A percentile compares a stretch with the other conserved stretches of the same genome.
These are phyloP conservation scores for Anguilla marmorata DNA, from an alignment of 2,797 vertebrate genomes.

Conservation along the genomic window DNA sequence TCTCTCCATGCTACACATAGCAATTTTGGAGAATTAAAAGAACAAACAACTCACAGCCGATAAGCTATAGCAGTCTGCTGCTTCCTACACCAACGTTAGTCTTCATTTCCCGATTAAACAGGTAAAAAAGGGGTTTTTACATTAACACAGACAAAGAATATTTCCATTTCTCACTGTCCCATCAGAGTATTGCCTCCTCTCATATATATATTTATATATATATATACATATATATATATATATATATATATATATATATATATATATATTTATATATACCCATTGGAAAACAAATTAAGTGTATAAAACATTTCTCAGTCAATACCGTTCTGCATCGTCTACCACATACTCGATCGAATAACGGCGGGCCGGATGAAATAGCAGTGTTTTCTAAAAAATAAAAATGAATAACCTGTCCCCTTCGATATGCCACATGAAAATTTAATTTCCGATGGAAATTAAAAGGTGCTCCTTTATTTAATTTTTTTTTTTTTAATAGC, in stretches of 20 bases:
- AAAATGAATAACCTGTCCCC: slow-evolving; percentile 1
- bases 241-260: background rate
- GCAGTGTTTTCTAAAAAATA: background rate
- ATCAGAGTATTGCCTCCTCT: background rate
- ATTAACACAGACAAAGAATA: background rate
- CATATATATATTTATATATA: background rate
- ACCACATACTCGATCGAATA: background rate
- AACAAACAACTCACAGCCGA: slow-evolving; percentile 58
- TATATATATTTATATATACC: background rate
- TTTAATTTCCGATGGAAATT: background rate
- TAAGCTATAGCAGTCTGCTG: background rate
- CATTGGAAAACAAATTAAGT: slow-evolving; percentile 66
- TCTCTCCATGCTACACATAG: slow-evolving; percentile 52
- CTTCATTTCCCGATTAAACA: slow-evolving; percentile 16
- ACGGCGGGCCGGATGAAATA: background rate
- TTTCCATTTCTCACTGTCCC: background rate
- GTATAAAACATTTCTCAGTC: slow-evolving; percentile 37
- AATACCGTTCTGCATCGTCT: background rate
- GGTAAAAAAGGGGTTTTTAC: background rate
- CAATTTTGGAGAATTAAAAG: slow-evolving; percentile 64
- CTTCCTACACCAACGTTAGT: background rate
- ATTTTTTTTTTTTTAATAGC: background rate
- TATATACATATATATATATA: background rate
- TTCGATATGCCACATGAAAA: background rate
- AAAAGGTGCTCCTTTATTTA: background rate